Evolutionary conservation across 2,113 vertebrate genomes (phyloP), one percentile per base, ranked within the genome.

Genomic region (Chinchilla lanigera): DNA sequence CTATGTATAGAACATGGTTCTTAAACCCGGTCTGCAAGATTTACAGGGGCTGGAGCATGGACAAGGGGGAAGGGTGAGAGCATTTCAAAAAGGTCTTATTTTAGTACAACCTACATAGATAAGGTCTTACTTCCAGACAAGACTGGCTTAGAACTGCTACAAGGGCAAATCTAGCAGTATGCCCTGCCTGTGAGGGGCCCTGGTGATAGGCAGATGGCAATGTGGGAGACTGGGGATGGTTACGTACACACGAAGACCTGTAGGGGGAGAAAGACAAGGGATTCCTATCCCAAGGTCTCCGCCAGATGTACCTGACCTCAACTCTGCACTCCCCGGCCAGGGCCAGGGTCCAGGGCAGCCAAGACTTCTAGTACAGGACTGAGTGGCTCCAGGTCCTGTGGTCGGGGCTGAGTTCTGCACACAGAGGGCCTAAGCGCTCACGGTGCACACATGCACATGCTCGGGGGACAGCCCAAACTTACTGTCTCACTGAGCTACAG

Each of bases 401-500:
- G 77, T 84, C 61, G 75, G 54, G 69, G 24, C 47, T 65, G 47
- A 4, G 38, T 44, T 94, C 86, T 89, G 28, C 22, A 44, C 56
- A 85, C 35, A 90, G 58, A 28, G 26, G 56, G n/a, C 41, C 11
- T 50, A 83, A 83, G 90, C 82, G 50, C 83, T 52, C 86, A 84
- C 0, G 58, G 82, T 65, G 86, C 67, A 94, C 19, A 58, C 28
- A 80, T 89, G 56, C 41, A 58, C 77, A 90, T 24, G 58, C 60
- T 78, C 0, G 2, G 38, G 86, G 30, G 96, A 47, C 7, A 52
- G 71, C 33, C 35, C 52, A 30, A 11, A 67, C 16, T 67, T 83
- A 87, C 58, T 93, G 83, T 71, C 89, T 88, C 60, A 94, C 16
- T 56, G 94, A 94, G 67, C 81, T 95, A 94, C 95, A 97, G 89